Percentiles rank a stretch among this genome's conserved stretches.
Evolutionary conservation across 2,113 vertebrate species (phyloP).

Genomic region (Halichoerus grypus): DNA sequence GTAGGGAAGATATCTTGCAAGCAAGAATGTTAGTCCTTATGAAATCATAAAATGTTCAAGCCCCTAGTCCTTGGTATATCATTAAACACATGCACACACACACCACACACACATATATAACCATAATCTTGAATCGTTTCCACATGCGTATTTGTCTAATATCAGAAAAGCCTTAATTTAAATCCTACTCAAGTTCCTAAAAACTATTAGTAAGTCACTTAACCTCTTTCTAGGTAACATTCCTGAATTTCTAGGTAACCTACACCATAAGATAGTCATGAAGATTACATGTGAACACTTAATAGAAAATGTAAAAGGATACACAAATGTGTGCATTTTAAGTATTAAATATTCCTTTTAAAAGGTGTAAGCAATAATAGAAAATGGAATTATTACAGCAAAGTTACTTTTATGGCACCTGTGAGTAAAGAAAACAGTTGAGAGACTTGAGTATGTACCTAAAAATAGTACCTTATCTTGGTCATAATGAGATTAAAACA

Average conservation of each 20-base stretch:
- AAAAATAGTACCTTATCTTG: neutral
- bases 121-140: neutral
- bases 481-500: neutral
- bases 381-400: neutral
- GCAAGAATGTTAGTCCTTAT: neutral
- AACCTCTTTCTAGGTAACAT: neutral
- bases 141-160: neutral
- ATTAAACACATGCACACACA: neutral
- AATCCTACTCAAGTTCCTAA: neutral
- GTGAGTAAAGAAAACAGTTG: neutral
- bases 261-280: neutral
- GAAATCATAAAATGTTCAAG: neutral
- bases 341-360: neutral
- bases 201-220: neutral
- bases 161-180: conserved; percentile 9
- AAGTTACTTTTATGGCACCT: neutral
- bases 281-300: neutral
- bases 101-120: neutral
- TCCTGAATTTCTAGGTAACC: neutral
- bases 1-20: neutral
- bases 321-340: neutral
- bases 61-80: neutral
- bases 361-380: neutral
- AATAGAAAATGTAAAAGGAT: neutral
- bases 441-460: neutral